phyloP scores from a whole-genome alignment of 2,797 vertebrate species.

The Adrianichthys oophorus region DNA sequence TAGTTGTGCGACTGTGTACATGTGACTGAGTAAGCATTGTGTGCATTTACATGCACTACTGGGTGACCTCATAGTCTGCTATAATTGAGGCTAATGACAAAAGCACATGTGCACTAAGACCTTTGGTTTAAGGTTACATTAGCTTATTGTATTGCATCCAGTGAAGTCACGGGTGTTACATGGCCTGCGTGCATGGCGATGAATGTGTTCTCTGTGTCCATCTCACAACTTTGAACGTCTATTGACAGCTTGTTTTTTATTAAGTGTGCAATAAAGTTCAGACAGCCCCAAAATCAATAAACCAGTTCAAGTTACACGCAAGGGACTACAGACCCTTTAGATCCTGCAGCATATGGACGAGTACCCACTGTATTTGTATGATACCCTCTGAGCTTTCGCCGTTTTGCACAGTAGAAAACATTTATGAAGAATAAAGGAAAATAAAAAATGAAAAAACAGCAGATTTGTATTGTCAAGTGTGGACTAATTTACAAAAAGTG shows the following conservation, averaged over 20 bases:
- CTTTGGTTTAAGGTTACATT: slow-evolving; percentile 74
- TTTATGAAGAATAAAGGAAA: slow-evolving; percentile 8
- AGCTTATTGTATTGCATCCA: slow-evolving; percentile 74
- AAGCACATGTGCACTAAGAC: slow-evolving; percentile 71
- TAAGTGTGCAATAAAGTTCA: slow-evolving; percentile 49
- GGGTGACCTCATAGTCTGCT: slow-evolving; percentile 65
- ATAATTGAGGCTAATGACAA: slow-evolving; percentile 72
- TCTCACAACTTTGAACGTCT: slow-evolving; percentile 47
- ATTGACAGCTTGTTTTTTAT: slow-evolving; percentile 50
- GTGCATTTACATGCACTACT: slow-evolving; percentile 28
- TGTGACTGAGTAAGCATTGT: slow-evolving; percentile 22
- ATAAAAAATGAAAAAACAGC: not conserved
- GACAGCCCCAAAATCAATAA: slow-evolving; percentile 47
- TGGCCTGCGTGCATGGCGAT: slow-evolving; percentile 30
- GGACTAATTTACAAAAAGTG: too few species aligned
- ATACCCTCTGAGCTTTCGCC: slow-evolving; percentile 1
- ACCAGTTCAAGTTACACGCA: slow-evolving; percentile 56
- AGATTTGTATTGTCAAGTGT: not conserved
- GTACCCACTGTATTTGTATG: slow-evolving; percentile 26
- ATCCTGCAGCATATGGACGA: slow-evolving; percentile 32
- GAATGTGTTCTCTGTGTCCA: slow-evolving; percentile 21
- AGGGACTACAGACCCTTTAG: slow-evolving; percentile 40
- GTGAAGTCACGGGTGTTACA: slow-evolving; percentile 51
- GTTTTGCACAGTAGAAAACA: slow-evolving; percentile 26
- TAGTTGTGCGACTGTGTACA: slow-evolving; percentile 2